Evolutionary conservation across 2,888 invertebrate species (phyloP).

Genomic region (Cyaniris semiargus): DNA sequence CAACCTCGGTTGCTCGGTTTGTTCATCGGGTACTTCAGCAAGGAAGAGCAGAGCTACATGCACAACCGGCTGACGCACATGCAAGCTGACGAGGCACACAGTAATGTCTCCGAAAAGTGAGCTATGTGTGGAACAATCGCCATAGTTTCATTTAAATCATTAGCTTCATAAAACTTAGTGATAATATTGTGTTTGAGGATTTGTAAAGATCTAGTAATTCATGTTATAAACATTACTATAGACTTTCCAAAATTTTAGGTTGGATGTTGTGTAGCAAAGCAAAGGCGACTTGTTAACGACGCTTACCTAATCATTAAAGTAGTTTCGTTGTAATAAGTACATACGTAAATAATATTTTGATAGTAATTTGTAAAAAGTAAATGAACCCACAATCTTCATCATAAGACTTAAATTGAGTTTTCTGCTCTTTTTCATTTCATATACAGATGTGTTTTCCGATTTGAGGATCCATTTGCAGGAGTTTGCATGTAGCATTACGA

Average conservation of each 20-base stretch:
- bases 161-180: not conserved
- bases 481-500: no score
- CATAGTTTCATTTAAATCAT: constrained; percentile 27
- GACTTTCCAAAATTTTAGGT: no score
- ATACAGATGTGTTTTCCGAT: no score
- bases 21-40: constrained; percentile 79
- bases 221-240: no score
- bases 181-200: no score
- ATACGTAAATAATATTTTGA: not conserved
- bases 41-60: constrained; percentile 46
- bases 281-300: not conserved
- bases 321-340: not conserved
- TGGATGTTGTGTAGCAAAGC: not conserved
- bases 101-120: constrained; percentile 47
- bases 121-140: constrained; percentile 34
- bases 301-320: not conserved
- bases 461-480: no score
- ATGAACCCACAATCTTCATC: no score
- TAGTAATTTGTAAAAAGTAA: not conserved
- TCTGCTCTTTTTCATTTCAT: no score
- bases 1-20: constrained; percentile 83
- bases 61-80: constrained; percentile 49
- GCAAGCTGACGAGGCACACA: constrained; percentile 45
- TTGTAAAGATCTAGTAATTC: no score
- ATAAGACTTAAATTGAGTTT: no score